Evolutionary conservation across 2,113 vertebrate genomes (phyloP), one percentile per base, ranked within the genome.

Genomic region (Tragelaphus scriptus): DNA sequence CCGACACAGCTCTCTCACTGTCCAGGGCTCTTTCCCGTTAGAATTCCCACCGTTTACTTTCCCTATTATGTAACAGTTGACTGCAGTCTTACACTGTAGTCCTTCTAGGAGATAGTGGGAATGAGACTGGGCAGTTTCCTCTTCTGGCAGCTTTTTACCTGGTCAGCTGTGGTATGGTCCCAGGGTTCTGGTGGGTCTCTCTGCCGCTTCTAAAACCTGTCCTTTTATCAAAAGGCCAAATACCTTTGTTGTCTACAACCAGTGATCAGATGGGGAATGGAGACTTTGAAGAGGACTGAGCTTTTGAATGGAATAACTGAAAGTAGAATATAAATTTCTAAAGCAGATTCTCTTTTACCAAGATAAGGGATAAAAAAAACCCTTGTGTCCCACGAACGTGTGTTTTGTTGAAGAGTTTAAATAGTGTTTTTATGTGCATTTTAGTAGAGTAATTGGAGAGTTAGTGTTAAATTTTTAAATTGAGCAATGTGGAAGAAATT

Each of bases 341-440:
- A 96, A 95, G 90, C 65, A 81, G 56, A 8, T 4, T 14, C 81
- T 95, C 49, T 87, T 90, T 68, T 94, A 65, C 47, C 17, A 94
- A 77, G 55, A 28, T 32, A 23, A 17, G 25, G 23, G 59, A 8
- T 5, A 1, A 25, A 28, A 61, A 51, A 47, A 68, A 58, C 4
- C 21, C 30, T 36, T 90, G 86, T 90, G 77, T 79, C 12, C 21
- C 19, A 3, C 49, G 87, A 95, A 19, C 5, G 6, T 21, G 36
- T 25, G 65, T 93, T 90, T 92, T 97, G n/a, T 71, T 95, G 25
- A 90, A 85, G 36, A 85, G 81, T 87, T 92, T 90, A 81, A 81
- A 44, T 96, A 77, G 53, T 82, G 61, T 82, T 82, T 94, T 82
- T 75, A n/a, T 49, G 32, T 77, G 13, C 2, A 36, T 90, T 32